Conservation (phyloP, 2,113 vertebrate species). For the Channa maculata region DNA sequence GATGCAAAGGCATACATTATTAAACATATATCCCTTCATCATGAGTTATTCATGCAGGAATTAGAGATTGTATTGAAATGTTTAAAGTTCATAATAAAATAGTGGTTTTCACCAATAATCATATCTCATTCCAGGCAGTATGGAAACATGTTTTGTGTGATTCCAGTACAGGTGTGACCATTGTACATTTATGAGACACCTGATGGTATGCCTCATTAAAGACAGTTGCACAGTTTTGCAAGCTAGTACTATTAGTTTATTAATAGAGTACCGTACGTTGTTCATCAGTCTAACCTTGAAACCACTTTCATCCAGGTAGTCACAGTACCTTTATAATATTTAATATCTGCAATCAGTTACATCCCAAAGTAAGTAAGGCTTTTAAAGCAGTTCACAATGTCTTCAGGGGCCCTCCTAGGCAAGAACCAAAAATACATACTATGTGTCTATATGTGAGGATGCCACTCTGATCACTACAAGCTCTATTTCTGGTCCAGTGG, state of each 20-base stretch:
- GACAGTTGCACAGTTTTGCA: constrained; percentile 24
- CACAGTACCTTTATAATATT: constrained; percentile 58
- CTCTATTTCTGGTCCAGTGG: constrained; percentile 60
- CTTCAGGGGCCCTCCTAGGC: constrained; percentile 11
- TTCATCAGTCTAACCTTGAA: constrained; percentile 31
- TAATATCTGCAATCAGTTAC: constrained; percentile 28
- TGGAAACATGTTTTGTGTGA: constrained; percentile 26
- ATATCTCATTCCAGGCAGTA: constrained; percentile 41
- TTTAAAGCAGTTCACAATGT: constrained; percentile 33
- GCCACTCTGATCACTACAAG: constrained; percentile 27
- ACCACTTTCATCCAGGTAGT: constrained; percentile 25
- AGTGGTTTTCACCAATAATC: constrained; percentile 75
- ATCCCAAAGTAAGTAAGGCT: constrained; percentile 46
- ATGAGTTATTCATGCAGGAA: constrained; percentile 5
- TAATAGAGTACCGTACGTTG: constrained; percentile 49
- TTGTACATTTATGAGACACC: constrained; percentile 51
- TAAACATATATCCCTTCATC: constrained; percentile 4
- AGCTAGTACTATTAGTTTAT: constrained; percentile 41
- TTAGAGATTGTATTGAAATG: constrained; percentile 23
- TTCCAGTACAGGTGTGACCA: constrained; percentile 47
- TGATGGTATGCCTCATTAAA: background rate
- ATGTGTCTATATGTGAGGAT: background rate
- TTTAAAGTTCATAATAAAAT: constrained; percentile 47
- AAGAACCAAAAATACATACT: background rate
- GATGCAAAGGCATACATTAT: constrained; percentile 32